A percentile compares a stretch with the other conserved stretches of the same genome.
These are phyloP conservation scores for Meta bourneti DNA, from an alignment of 2,888 invertebrate genomes.

Conservation along the genomic window DNA sequence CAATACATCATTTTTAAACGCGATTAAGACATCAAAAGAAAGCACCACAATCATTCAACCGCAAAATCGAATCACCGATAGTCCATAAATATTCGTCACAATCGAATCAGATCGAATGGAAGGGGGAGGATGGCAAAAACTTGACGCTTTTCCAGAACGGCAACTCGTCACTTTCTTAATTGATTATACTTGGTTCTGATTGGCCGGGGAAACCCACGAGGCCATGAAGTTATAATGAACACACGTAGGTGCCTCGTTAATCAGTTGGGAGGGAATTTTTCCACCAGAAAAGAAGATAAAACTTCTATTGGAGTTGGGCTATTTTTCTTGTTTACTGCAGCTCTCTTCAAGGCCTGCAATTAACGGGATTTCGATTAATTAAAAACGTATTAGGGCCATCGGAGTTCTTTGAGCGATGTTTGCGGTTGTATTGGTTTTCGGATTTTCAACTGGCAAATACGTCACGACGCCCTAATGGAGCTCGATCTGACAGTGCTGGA, in stretches of 20 bases:
- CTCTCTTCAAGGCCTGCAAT: slow-evolving; percentile 14
- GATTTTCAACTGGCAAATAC: neutral
- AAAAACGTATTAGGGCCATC: slow-evolving; percentile 37
- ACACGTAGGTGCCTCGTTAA: slow-evolving; percentile 15
- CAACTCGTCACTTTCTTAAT: slow-evolving; percentile 12
- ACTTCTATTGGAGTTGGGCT: neutral
- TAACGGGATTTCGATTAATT: slow-evolving; percentile 56
- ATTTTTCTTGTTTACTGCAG: slow-evolving; percentile 32
- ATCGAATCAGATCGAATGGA: neutral
- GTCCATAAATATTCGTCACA: slow-evolving; percentile 15
- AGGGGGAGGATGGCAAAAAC: neutral
- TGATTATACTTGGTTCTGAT: slow-evolving; percentile 27
- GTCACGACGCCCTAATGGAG: slow-evolving; percentile 1
- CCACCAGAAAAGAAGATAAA: slow-evolving; percentile 2
- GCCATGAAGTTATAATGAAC: slow-evolving; percentile 41
- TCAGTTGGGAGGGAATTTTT: slow-evolving; percentile 7
- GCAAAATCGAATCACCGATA: neutral
- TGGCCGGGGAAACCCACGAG: neutral
- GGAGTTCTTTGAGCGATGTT: neutral
- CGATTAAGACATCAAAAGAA: neutral
- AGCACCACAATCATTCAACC: neutral
- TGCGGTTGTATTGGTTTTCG: slow-evolving; percentile 29
- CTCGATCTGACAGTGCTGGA: neutral
- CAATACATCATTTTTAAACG: neutral
- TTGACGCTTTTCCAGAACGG: slow-evolving; percentile 3